phyloP scores from a whole-genome alignment of 2,113 vertebrate genomes.

The Origma solitaria region DNA sequence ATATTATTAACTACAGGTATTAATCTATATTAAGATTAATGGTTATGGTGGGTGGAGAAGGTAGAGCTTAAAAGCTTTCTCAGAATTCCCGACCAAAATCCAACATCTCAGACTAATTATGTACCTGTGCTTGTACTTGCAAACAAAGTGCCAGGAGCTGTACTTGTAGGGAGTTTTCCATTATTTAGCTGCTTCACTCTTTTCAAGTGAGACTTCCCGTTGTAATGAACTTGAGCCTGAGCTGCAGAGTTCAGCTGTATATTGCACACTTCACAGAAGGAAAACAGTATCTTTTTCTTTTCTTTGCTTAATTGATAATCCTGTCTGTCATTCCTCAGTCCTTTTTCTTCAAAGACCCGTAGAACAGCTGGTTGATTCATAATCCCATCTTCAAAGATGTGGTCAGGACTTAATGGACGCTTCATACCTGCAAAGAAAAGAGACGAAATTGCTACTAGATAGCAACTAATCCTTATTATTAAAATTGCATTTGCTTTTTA shows the following conservation, averaged over 20 bases:
- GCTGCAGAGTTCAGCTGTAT: conserved; percentile 91
- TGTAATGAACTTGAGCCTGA: conserved; percentile 93
- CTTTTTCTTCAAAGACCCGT: conserved; percentile 77
- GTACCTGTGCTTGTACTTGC: conserved; percentile 76
- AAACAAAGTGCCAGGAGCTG: conserved; percentile 43
- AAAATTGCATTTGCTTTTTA: neutral
- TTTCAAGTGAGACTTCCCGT: conserved; percentile 91
- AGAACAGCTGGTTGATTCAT: conserved; percentile 78
- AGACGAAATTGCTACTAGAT: neutral
- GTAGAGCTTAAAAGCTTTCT: neutral
- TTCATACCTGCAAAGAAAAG: conserved; percentile 78
- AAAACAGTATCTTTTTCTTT: conserved; percentile 84
- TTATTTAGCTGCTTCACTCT: conserved; percentile 87
- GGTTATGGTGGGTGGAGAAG: neutral
- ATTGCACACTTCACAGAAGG: conserved; percentile 93
- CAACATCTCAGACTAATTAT: neutral
- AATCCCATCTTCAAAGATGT: conserved; percentile 79
- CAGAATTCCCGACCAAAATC: neutral
- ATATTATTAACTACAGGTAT: neutral
- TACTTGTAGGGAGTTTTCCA: conserved; percentile 70
- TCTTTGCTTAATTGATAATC: conserved; percentile 77
- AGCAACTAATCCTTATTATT: neutral
- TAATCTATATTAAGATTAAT: neutral
- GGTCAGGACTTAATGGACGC: conserved; percentile 78
- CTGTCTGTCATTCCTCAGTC: conserved; percentile 63